phyloP scores from a whole-genome alignment of 92 coral and sea anemone species.

The Diadumene lineata region DNA sequence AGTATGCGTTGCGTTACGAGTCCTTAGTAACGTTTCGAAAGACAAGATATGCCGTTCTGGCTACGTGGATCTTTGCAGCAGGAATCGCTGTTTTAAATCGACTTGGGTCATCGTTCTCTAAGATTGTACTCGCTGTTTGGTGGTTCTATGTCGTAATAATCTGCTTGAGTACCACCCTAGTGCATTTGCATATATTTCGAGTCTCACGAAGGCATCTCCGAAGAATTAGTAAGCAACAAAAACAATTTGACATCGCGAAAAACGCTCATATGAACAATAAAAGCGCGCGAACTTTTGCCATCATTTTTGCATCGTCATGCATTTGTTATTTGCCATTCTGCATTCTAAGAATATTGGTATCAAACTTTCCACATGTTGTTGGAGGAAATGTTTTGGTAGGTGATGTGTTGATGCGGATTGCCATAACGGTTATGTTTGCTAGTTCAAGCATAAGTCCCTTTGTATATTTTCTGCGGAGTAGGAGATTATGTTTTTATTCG shows the following conservation, averaged over 20 bases:
- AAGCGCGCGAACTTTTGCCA: conserved; percentile 7
- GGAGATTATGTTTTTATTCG: background rate
- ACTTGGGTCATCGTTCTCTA: background rate
- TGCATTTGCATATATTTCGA: background rate
- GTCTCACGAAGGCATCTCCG: conserved; percentile 5
- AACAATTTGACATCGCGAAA: background rate
- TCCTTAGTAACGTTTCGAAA: conserved; percentile 11
- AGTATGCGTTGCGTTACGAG: conserved; percentile 16
- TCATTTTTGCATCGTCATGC: background rate
- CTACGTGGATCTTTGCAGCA: conserved; percentile 19
- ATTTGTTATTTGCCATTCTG: conserved; percentile 25
- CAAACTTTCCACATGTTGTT: background rate
- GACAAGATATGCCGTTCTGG: background rate
- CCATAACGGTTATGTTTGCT: conserved; percentile 6
- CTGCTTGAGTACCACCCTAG: background rate
- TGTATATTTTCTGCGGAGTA: conserved; percentile 30
- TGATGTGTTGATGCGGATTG: conserved; percentile 19
- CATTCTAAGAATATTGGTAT: conserved; percentile 1
- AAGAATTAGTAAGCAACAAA: background rate
- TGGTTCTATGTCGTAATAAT: conserved; percentile 22
- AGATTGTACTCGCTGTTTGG: conserved; percentile 1
- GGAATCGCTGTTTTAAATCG: conserved; percentile 1
- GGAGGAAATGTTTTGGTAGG: background rate
- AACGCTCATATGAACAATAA: background rate
- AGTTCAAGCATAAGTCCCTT: conserved; percentile 28